Conservation (phyloP, 2,797 vertebrate species). For the Denticeps clupeoides region DNA sequence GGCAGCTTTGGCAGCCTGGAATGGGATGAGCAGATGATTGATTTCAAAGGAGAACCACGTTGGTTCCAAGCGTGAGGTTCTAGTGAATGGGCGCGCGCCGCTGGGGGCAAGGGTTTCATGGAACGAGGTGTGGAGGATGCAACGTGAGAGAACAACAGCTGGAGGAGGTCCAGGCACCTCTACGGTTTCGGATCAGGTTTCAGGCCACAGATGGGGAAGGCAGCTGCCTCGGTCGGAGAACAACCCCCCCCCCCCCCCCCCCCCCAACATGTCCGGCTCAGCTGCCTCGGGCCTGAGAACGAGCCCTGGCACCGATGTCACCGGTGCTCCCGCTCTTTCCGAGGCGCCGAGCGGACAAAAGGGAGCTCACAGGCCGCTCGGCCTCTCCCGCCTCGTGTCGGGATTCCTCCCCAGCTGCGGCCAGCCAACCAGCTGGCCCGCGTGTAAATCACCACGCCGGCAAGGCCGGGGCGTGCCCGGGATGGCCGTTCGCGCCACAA, state of each 20-base stretch:
- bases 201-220: constrained; percentile 43
- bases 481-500: no score
- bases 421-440: background rate
- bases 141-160: constrained; percentile 45
- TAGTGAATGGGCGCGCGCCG: background rate
- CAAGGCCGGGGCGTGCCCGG: background rate
- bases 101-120: constrained; percentile 14
- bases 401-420: background rate
- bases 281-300: background rate
- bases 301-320: constrained; percentile 3
- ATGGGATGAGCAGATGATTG: no score
- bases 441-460: background rate
- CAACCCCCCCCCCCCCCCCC: no score
- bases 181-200: constrained; percentile 52
- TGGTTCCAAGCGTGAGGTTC: no score
- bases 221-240: constrained; percentile 39
- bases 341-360: background rate
- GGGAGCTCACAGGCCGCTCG: background rate
- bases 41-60: no score
- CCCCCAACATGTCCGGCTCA: background rate
- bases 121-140: constrained; percentile 31
- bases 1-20: no score
- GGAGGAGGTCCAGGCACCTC: constrained; percentile 38
- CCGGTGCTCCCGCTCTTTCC: background rate
- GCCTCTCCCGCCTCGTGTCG: background rate